A percentile compares a stretch with the other conserved stretches of the same genome.
Conservation (phyloP, 2,797 vertebrate species). For the Rallus crepitans region DNA sequence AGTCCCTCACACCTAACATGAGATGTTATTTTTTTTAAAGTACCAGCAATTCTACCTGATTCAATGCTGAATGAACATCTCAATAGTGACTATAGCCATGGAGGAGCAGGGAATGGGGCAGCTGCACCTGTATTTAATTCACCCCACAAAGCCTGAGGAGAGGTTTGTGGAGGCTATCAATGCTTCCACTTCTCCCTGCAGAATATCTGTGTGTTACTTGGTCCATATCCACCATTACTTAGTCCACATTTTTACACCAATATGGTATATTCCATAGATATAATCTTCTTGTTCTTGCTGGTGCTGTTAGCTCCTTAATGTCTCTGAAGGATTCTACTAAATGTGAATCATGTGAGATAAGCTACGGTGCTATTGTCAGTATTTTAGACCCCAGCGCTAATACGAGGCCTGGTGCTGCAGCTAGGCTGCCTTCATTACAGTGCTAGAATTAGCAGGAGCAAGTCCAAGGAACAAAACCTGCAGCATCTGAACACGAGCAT, state of each 20-base stretch:
- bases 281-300: neutral
- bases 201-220: accelerated
- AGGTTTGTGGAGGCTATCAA: neutral
- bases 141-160: neutral
- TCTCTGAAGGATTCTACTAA: neutral
- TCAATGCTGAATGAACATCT: accelerated
- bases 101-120: neutral
- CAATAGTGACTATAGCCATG: neutral
- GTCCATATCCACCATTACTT: neutral
- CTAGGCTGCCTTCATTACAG: neutral
- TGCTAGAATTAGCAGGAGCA: neutral
- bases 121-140: neutral
- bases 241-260: neutral
- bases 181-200: neutral
- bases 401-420: neutral
- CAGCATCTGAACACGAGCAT: neutral
- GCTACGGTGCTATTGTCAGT: neutral
- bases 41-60: neutral
- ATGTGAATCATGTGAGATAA: neutral
- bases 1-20: neutral
- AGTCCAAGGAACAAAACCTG: neutral
- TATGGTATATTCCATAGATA: neutral
- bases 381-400: neutral
- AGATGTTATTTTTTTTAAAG: neutral
- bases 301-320: neutral